Conservation (phyloP, 2,888 invertebrate genomes). For the Pediacus dermestoides region DNA sequence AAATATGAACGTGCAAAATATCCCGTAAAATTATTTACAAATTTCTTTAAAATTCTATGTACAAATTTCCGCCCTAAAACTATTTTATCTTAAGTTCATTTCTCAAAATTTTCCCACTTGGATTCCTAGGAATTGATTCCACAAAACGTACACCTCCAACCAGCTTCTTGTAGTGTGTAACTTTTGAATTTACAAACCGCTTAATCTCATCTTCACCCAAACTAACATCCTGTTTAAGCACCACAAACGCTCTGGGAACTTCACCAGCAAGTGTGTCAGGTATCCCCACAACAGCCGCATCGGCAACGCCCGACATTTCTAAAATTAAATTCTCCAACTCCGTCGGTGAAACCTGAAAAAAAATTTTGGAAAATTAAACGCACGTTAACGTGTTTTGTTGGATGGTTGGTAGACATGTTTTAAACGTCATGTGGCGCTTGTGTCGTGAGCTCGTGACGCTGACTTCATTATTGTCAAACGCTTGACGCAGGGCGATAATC, state of each 20-base stretch:
- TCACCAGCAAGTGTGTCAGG: slow-evolving; percentile 69
- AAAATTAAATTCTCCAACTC: slow-evolving; percentile 76
- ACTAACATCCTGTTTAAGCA: slow-evolving; percentile 55
- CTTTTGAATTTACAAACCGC: slow-evolving; percentile 59
- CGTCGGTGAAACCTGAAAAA: slow-evolving; percentile 74
- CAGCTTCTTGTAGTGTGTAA: slow-evolving; percentile 69
- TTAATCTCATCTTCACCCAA: slow-evolving; percentile 58
- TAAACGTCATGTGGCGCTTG: background rate
- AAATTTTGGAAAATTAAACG: no score
- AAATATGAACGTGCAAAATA: no score
- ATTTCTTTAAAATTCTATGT: no score
- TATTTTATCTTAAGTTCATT: slow-evolving; percentile 57
- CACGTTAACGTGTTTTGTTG: no score
- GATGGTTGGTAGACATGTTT: slow-evolving; percentile 11
- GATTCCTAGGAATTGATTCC: slow-evolving; percentile 68
- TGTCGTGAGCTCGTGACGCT: slow-evolving; percentile 9
- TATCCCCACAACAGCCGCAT: slow-evolving; percentile 76
- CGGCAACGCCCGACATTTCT: slow-evolving; percentile 67
- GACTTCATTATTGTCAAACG: slow-evolving; percentile 30
- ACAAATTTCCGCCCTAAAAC: no score
- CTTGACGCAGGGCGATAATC: slow-evolving; percentile 20
- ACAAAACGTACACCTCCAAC: slow-evolving; percentile 69
- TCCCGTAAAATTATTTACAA: no score
- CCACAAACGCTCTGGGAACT: slow-evolving; percentile 71
- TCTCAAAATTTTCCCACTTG: slow-evolving; percentile 72